A percentile compares a stretch with the other conserved stretches of the same genome.
These are phyloP conservation scores for Mugil cephalus DNA, from an alignment of 2,113 vertebrate species.

Conservation along the genomic window DNA sequence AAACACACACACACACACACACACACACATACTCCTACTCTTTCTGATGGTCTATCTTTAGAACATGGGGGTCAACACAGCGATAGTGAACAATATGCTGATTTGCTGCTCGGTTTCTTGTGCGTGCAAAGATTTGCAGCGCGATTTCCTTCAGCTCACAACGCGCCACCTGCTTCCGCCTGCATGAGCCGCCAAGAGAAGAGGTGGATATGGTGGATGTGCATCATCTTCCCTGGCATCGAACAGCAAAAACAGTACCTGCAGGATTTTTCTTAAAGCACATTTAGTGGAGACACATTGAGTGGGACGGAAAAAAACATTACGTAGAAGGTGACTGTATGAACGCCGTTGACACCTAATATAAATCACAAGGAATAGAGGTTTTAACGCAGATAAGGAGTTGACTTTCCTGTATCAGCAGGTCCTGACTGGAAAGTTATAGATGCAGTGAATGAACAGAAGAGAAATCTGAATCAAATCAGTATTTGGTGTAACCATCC, in stretches of 20 bases:
- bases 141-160: slow-evolving; percentile 47
- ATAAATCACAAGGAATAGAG: too few relatives aligned
- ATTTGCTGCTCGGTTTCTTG: slow-evolving; percentile 48
- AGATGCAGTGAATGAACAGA: too few relatives aligned
- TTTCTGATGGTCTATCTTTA: slow-evolving; percentile 44
- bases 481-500: too few relatives aligned
- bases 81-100: slow-evolving; percentile 59
- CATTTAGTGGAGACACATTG: neutral
- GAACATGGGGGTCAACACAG: slow-evolving; percentile 27
- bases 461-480: too few relatives aligned
- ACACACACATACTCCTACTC: slow-evolving; percentile 9
- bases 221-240: slow-evolving; percentile 26
- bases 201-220: slow-evolving; percentile 29
- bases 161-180: slow-evolving; percentile 55
- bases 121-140: slow-evolving; percentile 56
- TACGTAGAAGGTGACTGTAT: too few relatives aligned
- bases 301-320: neutral
- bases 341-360: neutral
- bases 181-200: slow-evolving; percentile 13
- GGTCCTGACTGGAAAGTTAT: too few relatives aligned
- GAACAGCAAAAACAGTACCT: slow-evolving; percentile 18
- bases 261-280: neutral
- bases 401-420: too few relatives aligned
- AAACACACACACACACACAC: neutral
- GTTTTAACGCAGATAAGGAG: too few relatives aligned